Evolutionary conservation across 2,113 vertebrate genomes (phyloP), one percentile per base, ranked within the genome.

Genomic region (Dissostichus mawsoni): DNA sequence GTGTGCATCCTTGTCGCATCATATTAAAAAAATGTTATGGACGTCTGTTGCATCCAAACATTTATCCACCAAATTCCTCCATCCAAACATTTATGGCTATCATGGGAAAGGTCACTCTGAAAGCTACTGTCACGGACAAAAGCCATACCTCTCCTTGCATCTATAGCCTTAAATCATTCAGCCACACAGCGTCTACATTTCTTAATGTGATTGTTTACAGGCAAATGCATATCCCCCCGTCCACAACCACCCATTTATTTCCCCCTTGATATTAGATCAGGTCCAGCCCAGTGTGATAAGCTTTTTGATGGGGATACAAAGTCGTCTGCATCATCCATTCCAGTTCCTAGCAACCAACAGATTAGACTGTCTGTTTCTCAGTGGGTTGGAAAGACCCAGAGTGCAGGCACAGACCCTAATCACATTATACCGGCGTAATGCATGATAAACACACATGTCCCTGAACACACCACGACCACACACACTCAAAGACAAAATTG

Each of bases 281-380:
- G 80, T 78, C 73, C 3, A n/a, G 75, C 85, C 83, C 68, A 36
- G 69, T 89, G 90, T 84, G 86, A 88, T 63, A 69, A 82, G 71
- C 80, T 67, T 82, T 90, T 87, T 89, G 82, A 87, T 76, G 84
- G 87, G 76, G 83, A 78, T 77, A 71, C 58, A 50, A 55, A 87
- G 84, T 74, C n/a, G 81, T 85, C 81, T 57, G 78, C 64, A 88
- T 81, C 74, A 53, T 86, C 88, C 88, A 76, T 86, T 88, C 85
- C 90, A 89, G 80, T 87, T 92, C 92, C 90, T 92, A 90, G 92
- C 88, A 91, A 92, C 92, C 92, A 90, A 90, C 69, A 88, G 90
- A 92, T 94, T 93, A 93, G 84, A 63, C 85, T 45, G 65, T 89
- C 87, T 88, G 89, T 90, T 87, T 90, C 70, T 82, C 76, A 0